phyloP scores from a whole-genome alignment of 2,888 invertebrate species.

The Drosophila borealis region DNA sequence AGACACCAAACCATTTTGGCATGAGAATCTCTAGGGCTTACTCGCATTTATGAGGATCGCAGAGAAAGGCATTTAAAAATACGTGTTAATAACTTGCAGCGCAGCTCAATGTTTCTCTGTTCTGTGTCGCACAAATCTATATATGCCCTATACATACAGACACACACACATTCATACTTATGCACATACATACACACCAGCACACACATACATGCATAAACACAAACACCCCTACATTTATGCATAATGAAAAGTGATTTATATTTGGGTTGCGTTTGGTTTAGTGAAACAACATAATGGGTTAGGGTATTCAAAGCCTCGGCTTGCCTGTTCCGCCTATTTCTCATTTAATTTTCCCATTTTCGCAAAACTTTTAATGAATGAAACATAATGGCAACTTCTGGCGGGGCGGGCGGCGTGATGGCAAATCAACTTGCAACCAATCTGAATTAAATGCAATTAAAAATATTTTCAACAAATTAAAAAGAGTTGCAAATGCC shows the following conservation, averaged over 20 bases:
- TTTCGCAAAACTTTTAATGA: slow-evolving; percentile 18
- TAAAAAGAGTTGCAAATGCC: slow-evolving; percentile 9
- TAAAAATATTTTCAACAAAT: slow-evolving; percentile 42
- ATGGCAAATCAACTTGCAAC: slow-evolving; percentile 44
- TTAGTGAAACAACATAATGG: neutral
- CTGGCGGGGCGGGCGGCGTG: neutral
- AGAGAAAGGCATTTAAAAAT: neutral
- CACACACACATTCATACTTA: neutral
- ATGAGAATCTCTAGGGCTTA: neutral
- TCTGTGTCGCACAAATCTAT: too few relatives aligned
- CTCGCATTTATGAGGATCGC: neutral
- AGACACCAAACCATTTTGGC: too few relatives aligned
- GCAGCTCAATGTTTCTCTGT: too few relatives aligned
- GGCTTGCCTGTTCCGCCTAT: neutral
- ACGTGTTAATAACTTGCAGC: too few relatives aligned
- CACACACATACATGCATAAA: neutral
- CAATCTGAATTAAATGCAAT: slow-evolving; percentile 51
- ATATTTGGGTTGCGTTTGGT: too few relatives aligned
- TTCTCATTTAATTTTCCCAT: slow-evolving; percentile 2
- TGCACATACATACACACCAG: neutral
- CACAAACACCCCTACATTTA: neutral
- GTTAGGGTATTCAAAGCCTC: neutral
- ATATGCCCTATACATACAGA: neutral
- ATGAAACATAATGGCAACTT: slow-evolving; percentile 2
- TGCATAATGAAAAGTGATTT: too few relatives aligned